Conservation (phyloP, 2,888 invertebrate genomes). For the Eumacrocentrus americanus region DNA sequence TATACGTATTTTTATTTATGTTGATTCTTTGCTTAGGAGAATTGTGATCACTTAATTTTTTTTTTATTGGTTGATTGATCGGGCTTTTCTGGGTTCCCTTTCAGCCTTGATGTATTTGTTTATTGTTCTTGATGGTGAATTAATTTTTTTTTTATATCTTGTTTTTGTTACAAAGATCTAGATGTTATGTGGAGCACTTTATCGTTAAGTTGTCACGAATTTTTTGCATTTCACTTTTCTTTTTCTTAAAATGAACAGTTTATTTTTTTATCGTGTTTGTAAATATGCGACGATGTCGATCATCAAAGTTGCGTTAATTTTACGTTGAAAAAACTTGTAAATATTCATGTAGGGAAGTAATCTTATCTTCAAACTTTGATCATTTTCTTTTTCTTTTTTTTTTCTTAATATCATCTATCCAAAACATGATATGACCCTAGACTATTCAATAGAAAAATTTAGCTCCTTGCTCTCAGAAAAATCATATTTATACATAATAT, state of each 20-base stretch:
- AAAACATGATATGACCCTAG: too few relatives aligned
- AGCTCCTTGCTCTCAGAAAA: too few relatives aligned
- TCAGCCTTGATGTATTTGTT: background rate
- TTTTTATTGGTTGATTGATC: background rate
- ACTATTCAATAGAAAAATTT: too few relatives aligned
- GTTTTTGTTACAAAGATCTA: background rate
- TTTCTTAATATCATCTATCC: background rate
- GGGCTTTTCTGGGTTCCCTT: too few relatives aligned
- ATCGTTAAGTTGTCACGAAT: background rate
- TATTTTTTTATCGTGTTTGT: constrained; percentile 29
- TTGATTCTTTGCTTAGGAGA: background rate
- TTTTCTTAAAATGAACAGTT: constrained; percentile 17
- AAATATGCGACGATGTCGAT: constrained; percentile 10
- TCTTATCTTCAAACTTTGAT: background rate
- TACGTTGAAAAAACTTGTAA: background rate
- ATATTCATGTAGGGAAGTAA: background rate
- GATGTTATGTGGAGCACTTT: background rate
- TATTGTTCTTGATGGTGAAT: background rate
- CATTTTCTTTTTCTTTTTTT: background rate
- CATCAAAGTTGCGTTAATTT: constrained; percentile 3
- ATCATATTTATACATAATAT: background rate
- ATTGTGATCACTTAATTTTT: background rate
- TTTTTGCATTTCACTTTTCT: constrained; percentile 1
- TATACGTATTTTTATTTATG: background rate
- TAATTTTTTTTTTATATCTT: background rate